Conservation (phyloP, 2,797 vertebrate species). For the Microchirus variegatus region DNA sequence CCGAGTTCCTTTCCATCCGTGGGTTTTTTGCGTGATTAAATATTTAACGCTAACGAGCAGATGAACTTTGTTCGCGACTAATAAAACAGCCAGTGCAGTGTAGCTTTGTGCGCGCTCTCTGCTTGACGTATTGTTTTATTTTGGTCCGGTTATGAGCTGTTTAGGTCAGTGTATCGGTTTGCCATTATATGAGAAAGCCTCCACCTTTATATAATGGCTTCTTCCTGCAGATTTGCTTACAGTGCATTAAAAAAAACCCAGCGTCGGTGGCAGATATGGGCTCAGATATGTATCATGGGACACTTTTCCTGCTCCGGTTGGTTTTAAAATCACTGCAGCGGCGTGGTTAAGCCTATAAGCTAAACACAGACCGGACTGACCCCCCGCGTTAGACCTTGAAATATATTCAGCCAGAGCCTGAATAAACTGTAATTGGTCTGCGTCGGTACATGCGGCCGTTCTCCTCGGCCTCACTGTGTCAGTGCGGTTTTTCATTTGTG, state of each 20-base stretch:
- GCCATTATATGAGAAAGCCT: conserved; percentile 48
- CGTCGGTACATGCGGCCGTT: background rate
- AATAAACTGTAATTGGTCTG: conserved; percentile 19
- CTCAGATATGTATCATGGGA: conserved; percentile 25
- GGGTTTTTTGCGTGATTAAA: too few species aligned
- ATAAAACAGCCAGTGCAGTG: background rate
- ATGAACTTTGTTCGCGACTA: too few species aligned
- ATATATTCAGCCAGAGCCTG: conserved; percentile 28
- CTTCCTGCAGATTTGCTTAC: conserved; percentile 70
- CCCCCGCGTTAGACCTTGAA: conserved; percentile 42
- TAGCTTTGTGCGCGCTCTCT: conserved; percentile 4
- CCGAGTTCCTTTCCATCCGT: too few species aligned
- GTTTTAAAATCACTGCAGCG: conserved; percentile 39
- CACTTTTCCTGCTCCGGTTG: conserved; percentile 26
- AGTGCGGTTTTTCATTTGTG: conserved; percentile 3
- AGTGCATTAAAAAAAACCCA: conserved; percentile 56
- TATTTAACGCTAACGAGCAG: too few species aligned
- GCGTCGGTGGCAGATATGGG: conserved; percentile 37
- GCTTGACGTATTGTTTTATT: conserved; percentile 23
- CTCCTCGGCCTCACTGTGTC: background rate
- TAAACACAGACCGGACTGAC: conserved; percentile 23
- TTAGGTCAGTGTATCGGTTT: conserved; percentile 50
- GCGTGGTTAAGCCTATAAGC: conserved; percentile 28
- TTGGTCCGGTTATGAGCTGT: conserved; percentile 35
- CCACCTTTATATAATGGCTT: conserved; percentile 60